Conservation (phyloP, 2,797 vertebrate genomes). For the Aplochiton taeniatus region DNA sequence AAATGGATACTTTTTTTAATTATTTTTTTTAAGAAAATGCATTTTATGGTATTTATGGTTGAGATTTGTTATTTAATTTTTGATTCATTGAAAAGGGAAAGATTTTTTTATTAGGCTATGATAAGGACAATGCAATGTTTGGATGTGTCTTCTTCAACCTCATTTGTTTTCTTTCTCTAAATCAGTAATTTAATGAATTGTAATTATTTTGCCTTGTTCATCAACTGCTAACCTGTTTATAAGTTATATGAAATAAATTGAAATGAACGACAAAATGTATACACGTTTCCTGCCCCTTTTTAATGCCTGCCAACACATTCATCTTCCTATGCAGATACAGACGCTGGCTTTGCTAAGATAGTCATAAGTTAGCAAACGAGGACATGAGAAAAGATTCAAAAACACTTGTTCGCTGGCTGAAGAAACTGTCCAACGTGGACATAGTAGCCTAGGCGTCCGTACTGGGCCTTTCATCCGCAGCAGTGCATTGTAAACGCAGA, state of each 20-base stretch:
- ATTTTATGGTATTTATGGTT: slow-evolving; percentile 45
- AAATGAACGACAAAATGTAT: slow-evolving; percentile 27
- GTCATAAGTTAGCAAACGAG: too few species aligned
- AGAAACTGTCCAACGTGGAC: too few species aligned
- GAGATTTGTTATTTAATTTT: slow-evolving; percentile 57
- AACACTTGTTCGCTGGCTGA: too few species aligned
- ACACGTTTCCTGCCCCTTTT: too few species aligned
- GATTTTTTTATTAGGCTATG: slow-evolving; percentile 42
- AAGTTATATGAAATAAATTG: slow-evolving; percentile 56
- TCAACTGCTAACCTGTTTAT: slow-evolving; percentile 31
- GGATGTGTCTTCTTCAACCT: slow-evolving; percentile 45
- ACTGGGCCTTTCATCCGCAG: too few species aligned
- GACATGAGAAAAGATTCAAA: too few species aligned
- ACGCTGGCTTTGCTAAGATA: too few species aligned
- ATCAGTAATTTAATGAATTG: slow-evolving; percentile 68
- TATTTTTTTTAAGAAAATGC: slow-evolving; percentile 39
- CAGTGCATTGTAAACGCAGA: too few species aligned
- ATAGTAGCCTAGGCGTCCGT: too few species aligned
- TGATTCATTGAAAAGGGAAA: slow-evolving; percentile 64
- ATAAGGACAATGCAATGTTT: slow-evolving; percentile 50
- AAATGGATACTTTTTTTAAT: slow-evolving; percentile 30
- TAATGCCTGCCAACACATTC: too few species aligned
- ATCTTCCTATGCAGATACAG: too few species aligned
- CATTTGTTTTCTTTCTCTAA: slow-evolving; percentile 41
- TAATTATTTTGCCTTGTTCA: slow-evolving; percentile 75